Evolutionary conservation across 2,888 invertebrate species (phyloP), one percentile per base, ranked within the genome.

Genomic region (Apamea monoglypha): DNA sequence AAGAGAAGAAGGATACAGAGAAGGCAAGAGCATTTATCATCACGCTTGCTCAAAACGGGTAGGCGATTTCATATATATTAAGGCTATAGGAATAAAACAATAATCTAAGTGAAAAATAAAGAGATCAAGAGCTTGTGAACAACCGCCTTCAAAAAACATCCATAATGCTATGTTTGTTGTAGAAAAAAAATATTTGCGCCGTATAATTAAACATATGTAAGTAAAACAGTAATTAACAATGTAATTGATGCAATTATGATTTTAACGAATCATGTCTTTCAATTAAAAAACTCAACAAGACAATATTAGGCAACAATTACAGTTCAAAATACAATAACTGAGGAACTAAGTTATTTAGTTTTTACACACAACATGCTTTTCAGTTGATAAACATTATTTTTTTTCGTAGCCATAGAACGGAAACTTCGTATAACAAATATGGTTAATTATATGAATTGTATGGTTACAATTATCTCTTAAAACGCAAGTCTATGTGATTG

Each of bases 271-370:
- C 61, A 67, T 70, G 32, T 74, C 14, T 73, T 76, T 70, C 73
- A 74, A 72, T 73, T n/a, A 85, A 75, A 72, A 56, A 69, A 44
- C 47, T 16, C 16, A 66, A 66, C 53, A 70, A 74, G 36, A 74
- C 71, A 53, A 56, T 56, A 63, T 67, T 75, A 76, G 12, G 61
- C 40, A 78, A 78, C 21, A 70, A 84, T 83, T 79, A 82, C 61
- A 74, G 64, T 59, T 40, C 56, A n/a, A 74, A 79, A 72, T 82
- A 53, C 40, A 74, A 67, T 63, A 36, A 81, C 67, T n/a, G 29
- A 76, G 79, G 79, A 82, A 78, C 67, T 76, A n/a, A 64, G 76
- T 80, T 80, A 85, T 85, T 85, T 76, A 2, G 80, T 86, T 85
- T 83, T 86, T 85, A 73, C 61, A 36, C 29, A 36, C 3, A 71